Percentiles rank a stretch among this genome's conserved stretches.
These are phyloP conservation scores for Aphidius colemani DNA, from an alignment of 2,888 invertebrate species.

Conservation along the genomic window DNA sequence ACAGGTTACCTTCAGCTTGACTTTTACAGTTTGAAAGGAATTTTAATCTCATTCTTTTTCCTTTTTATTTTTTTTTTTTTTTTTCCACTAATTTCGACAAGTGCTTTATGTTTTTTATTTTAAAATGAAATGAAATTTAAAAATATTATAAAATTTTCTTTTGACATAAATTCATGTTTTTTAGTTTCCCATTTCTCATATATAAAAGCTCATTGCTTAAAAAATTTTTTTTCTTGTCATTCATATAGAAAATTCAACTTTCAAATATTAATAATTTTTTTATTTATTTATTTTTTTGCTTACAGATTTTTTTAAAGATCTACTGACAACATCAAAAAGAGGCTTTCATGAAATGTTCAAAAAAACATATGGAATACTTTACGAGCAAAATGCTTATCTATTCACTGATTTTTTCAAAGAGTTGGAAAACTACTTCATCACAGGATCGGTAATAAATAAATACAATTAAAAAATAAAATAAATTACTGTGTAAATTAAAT, in stretches of 20 bases:
- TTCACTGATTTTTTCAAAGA: conserved; percentile 90
- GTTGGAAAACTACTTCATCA: conserved; percentile 85
- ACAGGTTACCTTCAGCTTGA: conserved; percentile 22
- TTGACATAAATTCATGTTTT: neutral
- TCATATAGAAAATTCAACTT: neutral
- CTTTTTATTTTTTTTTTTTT: no score
- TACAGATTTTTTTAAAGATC: conserved; percentile 87
- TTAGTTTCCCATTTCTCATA: neutral
- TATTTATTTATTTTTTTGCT: conserved; percentile 38
- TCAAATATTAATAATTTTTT: neutral
- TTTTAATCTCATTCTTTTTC: conserved; percentile 49
- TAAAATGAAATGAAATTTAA: conserved; percentile 41
- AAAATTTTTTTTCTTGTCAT: neutral
- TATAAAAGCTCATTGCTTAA: neutral
- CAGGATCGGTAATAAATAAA: conserved; percentile 63
- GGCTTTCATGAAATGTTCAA: conserved; percentile 96
- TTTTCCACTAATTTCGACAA: no score
- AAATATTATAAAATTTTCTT: conserved; percentile 9
- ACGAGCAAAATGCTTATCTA: conserved; percentile 90
- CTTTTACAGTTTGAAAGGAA: conserved; percentile 44
- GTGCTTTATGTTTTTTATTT: conserved; percentile 27
- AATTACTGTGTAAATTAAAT: no score
- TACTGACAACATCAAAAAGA: conserved; percentile 79
- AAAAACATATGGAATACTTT: conserved; percentile 91
- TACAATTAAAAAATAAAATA: no score